phyloP scores from a whole-genome alignment of 2,797 vertebrate genomes.

The Sylvia borin region DNA sequence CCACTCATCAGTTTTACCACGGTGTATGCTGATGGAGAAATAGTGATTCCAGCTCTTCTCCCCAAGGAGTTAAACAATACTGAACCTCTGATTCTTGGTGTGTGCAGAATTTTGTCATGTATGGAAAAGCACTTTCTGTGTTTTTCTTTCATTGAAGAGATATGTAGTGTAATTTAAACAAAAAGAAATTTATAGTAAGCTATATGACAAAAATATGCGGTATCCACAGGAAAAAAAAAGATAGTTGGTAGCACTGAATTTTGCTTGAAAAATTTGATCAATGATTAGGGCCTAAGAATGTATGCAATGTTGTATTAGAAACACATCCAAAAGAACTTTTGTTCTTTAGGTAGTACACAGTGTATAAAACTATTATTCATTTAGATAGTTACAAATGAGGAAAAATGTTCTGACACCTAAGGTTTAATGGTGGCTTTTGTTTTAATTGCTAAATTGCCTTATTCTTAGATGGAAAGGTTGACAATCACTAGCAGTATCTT shows the following conservation, averaged over 20 bases:
- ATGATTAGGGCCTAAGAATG: not conserved
- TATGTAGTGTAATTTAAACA: not conserved
- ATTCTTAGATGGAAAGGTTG: not conserved
- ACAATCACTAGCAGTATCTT: not conserved
- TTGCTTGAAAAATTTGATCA: not conserved
- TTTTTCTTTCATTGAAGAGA: not conserved
- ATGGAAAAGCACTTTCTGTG: not conserved
- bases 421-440: not conserved
- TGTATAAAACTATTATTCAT: not conserved
- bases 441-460: conserved; percentile 29
- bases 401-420: not conserved
- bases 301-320: not conserved
- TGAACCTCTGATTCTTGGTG: not conserved
- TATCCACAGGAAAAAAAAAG: not conserved
- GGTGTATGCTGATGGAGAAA: not conserved
- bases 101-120: not conserved
- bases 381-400: not conserved
- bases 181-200: not conserved
- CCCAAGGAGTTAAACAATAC: not conserved
- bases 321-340: not conserved
- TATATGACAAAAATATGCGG: not conserved
- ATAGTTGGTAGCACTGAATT: not conserved
- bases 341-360: not conserved
- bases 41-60: not conserved
- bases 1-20: not conserved